Conservation (phyloP, 2,797 vertebrate genomes). For the Poeciliopsis turneri region DNA sequence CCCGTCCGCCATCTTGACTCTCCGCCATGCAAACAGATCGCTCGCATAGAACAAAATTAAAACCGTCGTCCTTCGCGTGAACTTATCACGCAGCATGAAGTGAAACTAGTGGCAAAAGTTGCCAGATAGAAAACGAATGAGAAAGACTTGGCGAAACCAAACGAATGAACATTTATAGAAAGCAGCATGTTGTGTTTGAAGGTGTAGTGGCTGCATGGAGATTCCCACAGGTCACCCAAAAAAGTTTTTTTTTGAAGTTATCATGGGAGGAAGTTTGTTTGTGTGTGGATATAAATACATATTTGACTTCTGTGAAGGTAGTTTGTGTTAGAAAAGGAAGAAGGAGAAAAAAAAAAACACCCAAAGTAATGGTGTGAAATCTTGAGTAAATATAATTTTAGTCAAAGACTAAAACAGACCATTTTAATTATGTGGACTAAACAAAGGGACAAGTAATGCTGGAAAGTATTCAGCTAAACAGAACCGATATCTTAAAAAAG, state of each 20-base stretch:
- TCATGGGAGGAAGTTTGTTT: background rate
- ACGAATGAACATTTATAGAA: slow-evolving; percentile 5
- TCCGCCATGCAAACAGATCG: background rate
- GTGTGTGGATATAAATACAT: background rate
- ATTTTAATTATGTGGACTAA: background rate
- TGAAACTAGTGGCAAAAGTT: background rate
- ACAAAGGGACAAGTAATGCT: background rate
- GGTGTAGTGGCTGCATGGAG: slow-evolving; percentile 30
- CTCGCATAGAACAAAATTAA: too few species aligned
- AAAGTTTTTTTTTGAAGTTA: slow-evolving; percentile 7
- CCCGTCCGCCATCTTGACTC: background rate
- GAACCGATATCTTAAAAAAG: background rate
- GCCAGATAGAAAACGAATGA: background rate
- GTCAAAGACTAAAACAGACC: background rate
- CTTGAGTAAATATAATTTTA: background rate
- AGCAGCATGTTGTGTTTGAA: background rate
- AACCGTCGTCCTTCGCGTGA: background rate
- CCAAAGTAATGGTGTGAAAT: background rate
- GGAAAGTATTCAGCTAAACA: background rate
- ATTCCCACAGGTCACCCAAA: slow-evolving; percentile 53
- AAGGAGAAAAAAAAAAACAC: background rate
- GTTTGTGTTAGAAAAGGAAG: background rate
- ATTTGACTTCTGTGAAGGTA: background rate
- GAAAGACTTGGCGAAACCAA: slow-evolving; percentile 24
- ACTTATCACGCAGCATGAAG: background rate